These are phyloP conservation scores for Athetis lepigone DNA, from an alignment of 2,888 invertebrate species.

Conservation along the genomic window DNA sequence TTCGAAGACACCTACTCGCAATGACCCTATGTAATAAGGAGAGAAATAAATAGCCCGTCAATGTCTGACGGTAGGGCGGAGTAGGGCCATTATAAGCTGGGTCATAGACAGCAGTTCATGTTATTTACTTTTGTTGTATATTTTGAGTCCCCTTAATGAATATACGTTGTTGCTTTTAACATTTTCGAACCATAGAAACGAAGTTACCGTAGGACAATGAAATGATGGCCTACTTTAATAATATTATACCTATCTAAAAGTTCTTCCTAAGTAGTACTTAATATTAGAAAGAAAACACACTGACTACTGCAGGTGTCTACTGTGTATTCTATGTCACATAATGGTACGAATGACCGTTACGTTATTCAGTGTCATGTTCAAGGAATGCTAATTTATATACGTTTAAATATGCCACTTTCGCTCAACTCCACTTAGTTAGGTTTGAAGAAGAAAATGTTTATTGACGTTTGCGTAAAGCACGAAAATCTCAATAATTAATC, in stretches of 20 bases:
- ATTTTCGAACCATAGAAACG: too few species aligned
- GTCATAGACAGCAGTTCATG: too few species aligned
- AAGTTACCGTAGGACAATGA: too few species aligned
- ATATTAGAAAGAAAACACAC: slow-evolving; percentile 54
- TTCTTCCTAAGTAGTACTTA: slow-evolving; percentile 38
- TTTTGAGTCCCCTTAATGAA: too few species aligned
- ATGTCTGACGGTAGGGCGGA: too few species aligned
- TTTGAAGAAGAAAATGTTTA: slow-evolving; percentile 21
- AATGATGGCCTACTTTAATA: not conserved
- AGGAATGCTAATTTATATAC: slow-evolving; percentile 69
- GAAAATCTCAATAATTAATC: slow-evolving; percentile 40
- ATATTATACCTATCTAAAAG: slow-evolving; percentile 19
- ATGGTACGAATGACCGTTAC: slow-evolving; percentile 71
- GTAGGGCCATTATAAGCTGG: too few species aligned
- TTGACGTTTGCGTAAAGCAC: slow-evolving; percentile 26
- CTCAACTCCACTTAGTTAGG: slow-evolving; percentile 28
- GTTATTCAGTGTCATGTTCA: slow-evolving; percentile 65
- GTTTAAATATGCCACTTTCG: slow-evolving; percentile 69
- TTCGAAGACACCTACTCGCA: too few species aligned
- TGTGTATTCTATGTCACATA: slow-evolving; percentile 53
- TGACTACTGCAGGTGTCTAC: not conserved
- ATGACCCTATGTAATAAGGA: too few species aligned
- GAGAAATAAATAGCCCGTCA: too few species aligned
- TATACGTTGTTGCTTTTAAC: too few species aligned
- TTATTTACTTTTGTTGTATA: too few species aligned